Evolutionary conservation across 2,797 vertebrate species (phyloP), one percentile per base, ranked within the genome.

Genomic region (Poeciliopsis paucimaculata): DNA sequence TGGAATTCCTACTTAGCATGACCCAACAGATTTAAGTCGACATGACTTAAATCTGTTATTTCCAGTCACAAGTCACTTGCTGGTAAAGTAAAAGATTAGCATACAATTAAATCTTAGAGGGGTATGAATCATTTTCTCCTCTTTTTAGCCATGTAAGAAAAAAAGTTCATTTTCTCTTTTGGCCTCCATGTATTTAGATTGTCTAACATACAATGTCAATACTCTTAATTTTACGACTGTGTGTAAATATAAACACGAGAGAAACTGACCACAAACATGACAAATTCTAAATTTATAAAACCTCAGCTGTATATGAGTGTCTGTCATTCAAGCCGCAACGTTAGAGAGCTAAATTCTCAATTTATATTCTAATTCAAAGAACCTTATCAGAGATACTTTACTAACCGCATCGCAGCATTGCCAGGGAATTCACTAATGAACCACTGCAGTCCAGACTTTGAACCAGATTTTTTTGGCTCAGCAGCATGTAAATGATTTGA

Each of bases 311-410:
- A 1, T 73, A 62, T 43, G 84, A 73, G 64, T 49, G 49, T 72
- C 36, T 46, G 51, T 77, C 62, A 46, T 46, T 46, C 45, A 13
- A 73, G 45, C 46, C 28, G 34, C 45, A 64, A n/a, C 39, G 72
- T 45, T 79, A 80, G 79, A 77, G 70, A 34, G 16, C 34, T 64
- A 70, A 41, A 62, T 47, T 8, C 18, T 49, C 76, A 79, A 73
- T 85, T 86, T 79, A 81, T 70, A 20, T 77, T 77, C 18, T 23
- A 68, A 49, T 70, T 80, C 1, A 45, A 68, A 81, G 75, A 46
- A 43, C 66, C 53, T 10, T 13, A 64, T 68, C 23, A 10, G 49
- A 64, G 6, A 12, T 0, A 80, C 20, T 49, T 64, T 26, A 77
- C 49, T 43, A 41, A 13, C 31, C 13, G 76, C 2, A 5, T 9